Evolutionary conservation across 2,113 vertebrate species (phyloP), one percentile per base, ranked within the genome.

Genomic region (Menidia beryllina): DNA sequence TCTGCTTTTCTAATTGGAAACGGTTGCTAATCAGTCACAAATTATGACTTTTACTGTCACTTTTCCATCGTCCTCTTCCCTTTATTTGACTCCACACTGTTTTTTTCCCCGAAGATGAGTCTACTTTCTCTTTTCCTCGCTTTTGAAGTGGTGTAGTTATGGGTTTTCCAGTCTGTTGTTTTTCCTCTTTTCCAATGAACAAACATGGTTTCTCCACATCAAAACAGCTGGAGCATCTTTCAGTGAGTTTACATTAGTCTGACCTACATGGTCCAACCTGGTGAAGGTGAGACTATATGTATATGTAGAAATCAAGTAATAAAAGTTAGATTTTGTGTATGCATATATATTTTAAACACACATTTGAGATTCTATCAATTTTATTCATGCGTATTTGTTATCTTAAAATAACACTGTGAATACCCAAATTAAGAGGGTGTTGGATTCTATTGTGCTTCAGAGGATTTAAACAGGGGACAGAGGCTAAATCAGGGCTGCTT

Each of bases 1-100:
- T 81, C 69, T 65, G 51, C 62, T 70, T 25, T 76, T 85, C 82
- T 90, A 88, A 91, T 90, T 93, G 82, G 84, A 92, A 91, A 91
- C 57, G 74, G 80, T 91, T 90, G 77, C 83, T 93, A 92, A 91
- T 92, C 90, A 88, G 79, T 82, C 83, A 81, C 84, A 88, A 91
- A 88, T 87, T 79, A 75, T 75, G 74, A 87, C 68, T 82, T 87
- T 83, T 61, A 66, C 81, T 87, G 81, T 86, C 85, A 75, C 87
- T 80, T 79, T 75, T 84, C 59, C 75, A 6, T 73, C 70, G 75
- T 74, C 60, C 45, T 67, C 34, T 49, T 53, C 51, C 41, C 52
- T 39, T 45, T 54, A n/a, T 78, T 84, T 30, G 24, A 23, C 54
- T 69, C 51, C 2, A 0, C 63, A 1, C 49, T 23, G 3, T 15